Base-by-base conservation (phyloP, 2,888 invertebrate species). In the Pyrocoelia pectoralis region DNA sequence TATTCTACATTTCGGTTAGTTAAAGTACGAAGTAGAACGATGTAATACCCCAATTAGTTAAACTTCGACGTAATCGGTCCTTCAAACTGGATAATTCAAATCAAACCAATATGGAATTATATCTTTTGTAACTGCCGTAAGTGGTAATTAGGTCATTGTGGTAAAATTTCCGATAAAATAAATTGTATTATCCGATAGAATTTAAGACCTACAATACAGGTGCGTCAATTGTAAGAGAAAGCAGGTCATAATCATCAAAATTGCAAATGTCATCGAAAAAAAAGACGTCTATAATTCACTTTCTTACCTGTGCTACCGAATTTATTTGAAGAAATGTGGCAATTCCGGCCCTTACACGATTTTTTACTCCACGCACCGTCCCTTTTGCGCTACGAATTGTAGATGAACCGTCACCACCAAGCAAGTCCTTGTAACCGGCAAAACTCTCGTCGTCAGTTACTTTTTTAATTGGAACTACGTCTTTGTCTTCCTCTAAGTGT, bases 311-410 rank as follows among this genome's bases (percentile, higher is more conserved):
- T 67, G 88, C 87, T 54, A 90, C 87, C 73, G 86, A 87, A 77
- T 90, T 92, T 76, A 93, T 90, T 79, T 94, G 93, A 65, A 95
- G 86, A 82, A 97, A 97, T n/a, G 96, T 96, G 50, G 94, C 95
- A 74, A 97, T 96, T 67, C 97, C 97, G 68, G 95, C 95, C 70
- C 96, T 85, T 60, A 97, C 97, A 72, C 96, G 88, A 84, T 97
- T 97, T 83, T 94, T 95, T 68, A 97, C 94, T 65, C 97, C 97
- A 49, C 97, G 88, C 71, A 97, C 93, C 9, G 96, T 96, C 50
- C 97, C 97, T 79, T 93, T 94, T 56, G 93, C 90, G 83, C 97
- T 96, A 70, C 92, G 87, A 76, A 97, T 96, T 57, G 94, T 92
- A 56, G 92, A 88, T 40, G 89, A 87, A 64, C 86, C 84, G 41